Base-by-base conservation (phyloP, 1,140 invertebrate species). In the Cotesia vestalis region DNA sequence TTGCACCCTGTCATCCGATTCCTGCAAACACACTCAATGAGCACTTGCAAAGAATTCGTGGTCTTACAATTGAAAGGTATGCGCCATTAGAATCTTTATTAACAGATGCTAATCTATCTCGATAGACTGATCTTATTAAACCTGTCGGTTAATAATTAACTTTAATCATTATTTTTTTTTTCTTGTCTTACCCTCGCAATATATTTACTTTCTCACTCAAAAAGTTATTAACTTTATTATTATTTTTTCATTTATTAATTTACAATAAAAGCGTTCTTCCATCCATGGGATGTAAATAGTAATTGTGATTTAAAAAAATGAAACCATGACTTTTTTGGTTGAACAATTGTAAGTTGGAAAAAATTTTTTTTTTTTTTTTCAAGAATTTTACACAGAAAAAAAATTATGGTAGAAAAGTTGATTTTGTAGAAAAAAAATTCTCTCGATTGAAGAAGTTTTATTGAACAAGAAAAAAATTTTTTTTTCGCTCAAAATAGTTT, bases 91-190 rank as follows among this genome's bases (percentile, higher is more conserved):
- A 84, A 60, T 80, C 80, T 59, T 75, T 84, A 46, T 77, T 86
- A 36, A 85, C 85, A 11, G 82, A 85, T 69, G 80, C 79, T 9
- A 86, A 86, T 74, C 73, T 82, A 12, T 80, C 80, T 68, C 82
- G 78, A 83, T 84, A 84, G 77, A 75, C 75, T 76, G 75, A 73
- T 68, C 40, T 46, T 46, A 46, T 46, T 46, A 46, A 57, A 73
- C 46, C 53, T 66, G 27, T 36, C 17, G 3, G 27, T 40, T 59
- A 63, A 64, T 51, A 27, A 8, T 14, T 38, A 11, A 38, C 20
- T 20, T 14, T 12, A 11, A 61, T 59, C 61, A 17, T 69, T 62
- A 60, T 60, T 71, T 73, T 64, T 64, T 40, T 59, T 17, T 75
- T 62, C 27, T 40, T 61, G 53, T 71, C 63, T 68, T 68, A 59